Base-by-base conservation (phyloP, 30 jellyfish, hydroid and myxozoan genomes). In the Mastigias papua region DNA sequence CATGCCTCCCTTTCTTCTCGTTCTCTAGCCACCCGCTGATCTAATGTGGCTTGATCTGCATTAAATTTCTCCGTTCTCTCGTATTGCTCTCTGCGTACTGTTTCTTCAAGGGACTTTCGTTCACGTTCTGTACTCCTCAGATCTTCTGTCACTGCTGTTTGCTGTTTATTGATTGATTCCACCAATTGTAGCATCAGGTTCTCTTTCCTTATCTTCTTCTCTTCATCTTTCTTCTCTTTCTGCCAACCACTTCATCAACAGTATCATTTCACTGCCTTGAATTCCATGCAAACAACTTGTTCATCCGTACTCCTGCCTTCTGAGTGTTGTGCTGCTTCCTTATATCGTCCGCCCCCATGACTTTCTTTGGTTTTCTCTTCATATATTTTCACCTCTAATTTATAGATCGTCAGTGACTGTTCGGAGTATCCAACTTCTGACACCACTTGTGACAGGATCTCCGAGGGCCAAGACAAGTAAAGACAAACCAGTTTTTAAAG, bases 1-100 rank as follows among this genome's bases (percentile, higher is more conserved):
- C 76, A 65, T 26, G 28, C 28, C 50, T 65, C 42, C 23, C 42
- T 37, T 17, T 65, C 76, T 65, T 65, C 76, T 65, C 28, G 76
- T 31, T 65, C 76, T 9, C 42, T 65, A 9, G n/a, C 28, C 46
- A 65, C 7, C 76, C 46, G 23, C 50, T 65, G 32, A 3, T 26
- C 72, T 26, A 16, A 51, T 21, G 17, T 51, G 67, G 23, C 17
- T 16, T 51, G 67, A 16, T 65, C 76, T 26, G 32, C 28, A 7
- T 65, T 26, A 3, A 9, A 26, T 2, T 46, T 65, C 76, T 65
- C 76, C 76, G 8, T 65, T 17, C 32, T 26, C n/a, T 9, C 28
- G 23, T 32, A 26, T 46, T 9, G 28, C 42, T 65, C 76, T 65
- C 28, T 26, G 23, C 28, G 76, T 65, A 17, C 23, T 17, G 76